Base-by-base conservation (phyloP, 2,888 invertebrate species). In the Mantis religiosa region DNA sequence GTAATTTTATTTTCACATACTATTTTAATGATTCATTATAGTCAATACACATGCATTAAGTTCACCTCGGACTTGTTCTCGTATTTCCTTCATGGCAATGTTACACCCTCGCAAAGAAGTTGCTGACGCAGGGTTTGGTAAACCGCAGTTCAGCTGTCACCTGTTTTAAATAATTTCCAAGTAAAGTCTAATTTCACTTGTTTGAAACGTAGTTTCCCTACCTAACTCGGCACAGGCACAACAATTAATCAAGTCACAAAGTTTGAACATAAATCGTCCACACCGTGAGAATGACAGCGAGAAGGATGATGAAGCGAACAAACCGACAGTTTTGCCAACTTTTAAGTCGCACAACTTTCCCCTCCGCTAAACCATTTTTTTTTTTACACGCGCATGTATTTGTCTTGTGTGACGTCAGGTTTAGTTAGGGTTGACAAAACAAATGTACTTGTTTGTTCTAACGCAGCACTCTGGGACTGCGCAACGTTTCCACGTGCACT, bases 211-310 rank as follows among this genome's bases (percentile, higher is more conserved):
- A 41, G 41, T 41, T 41, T 41, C 41, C 41, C 41, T 41, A 41
- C 25, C 54, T 25, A 25, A 71, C 54, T 71, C 15, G 25, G 54
- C 54, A 71, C 20, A 20, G 54, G 15, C 25, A 71, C 54, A 71
- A 71, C 54, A 71, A 71, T 71, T 71, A 71, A 71, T 71, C 54
- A 71, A 71, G 54, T 71, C 86, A 86, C 81, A 20, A 86, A 86
- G 86, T 86, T 86, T 28, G 86, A 54, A 86, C 86, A 86, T 86
- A 86, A 86, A 86, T 86, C 81, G 86, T 71, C 54, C 54, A 20
- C 54, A 20, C 54, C 54, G 54, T 71, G 54, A 71, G 25, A 71
- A 71, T 71, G 54, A 71, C 54, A 71, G 25, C 54, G 25, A 15
- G 54, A 25, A 71, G 54, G 54, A 71, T 71, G 54, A 71, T 71